These are phyloP conservation scores for Phylloscopus trochilus DNA, from an alignment of 2,113 vertebrate genomes.

Conservation along the genomic window DNA sequence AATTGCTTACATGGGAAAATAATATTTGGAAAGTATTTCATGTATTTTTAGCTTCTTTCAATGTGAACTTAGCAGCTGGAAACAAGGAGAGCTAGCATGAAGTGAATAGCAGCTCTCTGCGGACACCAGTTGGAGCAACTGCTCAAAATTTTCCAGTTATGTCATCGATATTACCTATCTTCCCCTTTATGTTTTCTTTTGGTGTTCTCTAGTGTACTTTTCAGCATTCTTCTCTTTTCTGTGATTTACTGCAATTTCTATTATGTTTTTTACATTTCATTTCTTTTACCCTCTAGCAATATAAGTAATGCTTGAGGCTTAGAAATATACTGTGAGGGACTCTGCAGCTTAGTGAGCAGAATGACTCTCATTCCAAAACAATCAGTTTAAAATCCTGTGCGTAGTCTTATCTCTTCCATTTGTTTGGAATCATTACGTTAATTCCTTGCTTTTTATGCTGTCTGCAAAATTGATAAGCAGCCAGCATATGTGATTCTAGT, in stretches of 20 bases:
- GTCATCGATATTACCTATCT: background rate
- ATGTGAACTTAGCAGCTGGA: slow-evolving; percentile 32
- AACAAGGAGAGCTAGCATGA: background rate
- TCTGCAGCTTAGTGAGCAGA: background rate
- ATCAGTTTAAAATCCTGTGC: background rate
- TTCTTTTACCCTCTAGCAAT: background rate
- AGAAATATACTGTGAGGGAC: background rate
- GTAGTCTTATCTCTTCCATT: background rate
- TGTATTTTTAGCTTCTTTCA: slow-evolving; percentile 33
- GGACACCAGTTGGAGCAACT: background rate
- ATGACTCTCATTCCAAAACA: background rate
- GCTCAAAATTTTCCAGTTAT: background rate
- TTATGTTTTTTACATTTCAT: background rate
- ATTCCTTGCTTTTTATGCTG: background rate
- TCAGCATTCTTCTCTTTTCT: background rate
- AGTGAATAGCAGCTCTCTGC: background rate
- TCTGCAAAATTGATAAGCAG: background rate
- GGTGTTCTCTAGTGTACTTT: background rate
- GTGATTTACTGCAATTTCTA: background rate
- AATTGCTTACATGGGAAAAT: slow-evolving; percentile 3
- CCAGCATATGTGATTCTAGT: background rate
- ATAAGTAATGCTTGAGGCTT: background rate
- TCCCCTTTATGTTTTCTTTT: background rate
- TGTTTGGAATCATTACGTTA: background rate
- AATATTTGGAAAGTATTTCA: slow-evolving; percentile 23